A percentile compares a stretch with the other conserved stretches of the same genome.
These are phyloP conservation scores for Drosophila kurseongensis DNA, from an alignment of 1,140 invertebrate genomes.

Conservation along the genomic window DNA sequence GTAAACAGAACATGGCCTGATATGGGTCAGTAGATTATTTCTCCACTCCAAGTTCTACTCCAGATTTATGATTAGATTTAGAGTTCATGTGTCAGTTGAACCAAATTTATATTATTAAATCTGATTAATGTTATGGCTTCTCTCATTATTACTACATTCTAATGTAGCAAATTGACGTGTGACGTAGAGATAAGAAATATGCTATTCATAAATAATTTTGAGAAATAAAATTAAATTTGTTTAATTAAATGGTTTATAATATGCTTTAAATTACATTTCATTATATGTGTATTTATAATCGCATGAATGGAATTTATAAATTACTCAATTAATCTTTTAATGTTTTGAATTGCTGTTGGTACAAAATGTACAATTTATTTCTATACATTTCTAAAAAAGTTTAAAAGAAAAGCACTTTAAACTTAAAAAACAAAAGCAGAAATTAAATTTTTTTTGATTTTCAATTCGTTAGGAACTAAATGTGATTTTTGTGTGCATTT, in stretches of 20 bases:
- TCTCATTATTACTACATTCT: not conserved
- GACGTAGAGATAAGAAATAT: not conserved
- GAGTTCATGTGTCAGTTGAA: slow-evolving; percentile 3
- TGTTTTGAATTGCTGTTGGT: not conserved
- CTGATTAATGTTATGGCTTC: slow-evolving; percentile 14
- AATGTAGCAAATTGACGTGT: slow-evolving; percentile 13
- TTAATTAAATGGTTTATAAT: too few species aligned
- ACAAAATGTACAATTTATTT: too few species aligned
- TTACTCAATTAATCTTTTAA: not conserved
- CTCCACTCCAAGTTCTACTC: slow-evolving; percentile 1
- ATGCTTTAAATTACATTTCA: too few species aligned
- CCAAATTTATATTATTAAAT: slow-evolving; percentile 23
- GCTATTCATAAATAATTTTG: not conserved
- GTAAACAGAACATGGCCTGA: slow-evolving; percentile 46
- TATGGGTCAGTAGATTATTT: slow-evolving; percentile 10
- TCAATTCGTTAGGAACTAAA: too few species aligned
- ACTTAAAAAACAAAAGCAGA: too few species aligned
- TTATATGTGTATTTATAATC: too few species aligned
- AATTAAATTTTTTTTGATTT: too few species aligned
- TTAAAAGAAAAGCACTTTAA: not conserved
- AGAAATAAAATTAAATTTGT: not conserved
- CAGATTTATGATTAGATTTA: slow-evolving; percentile 27
- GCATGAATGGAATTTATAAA: not conserved
- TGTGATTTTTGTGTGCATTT: too few species aligned
- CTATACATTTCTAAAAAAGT: too few species aligned